Evolutionary conservation across 2,113 vertebrate species (phyloP).

Genomic region (Prochilodus magdalenae): DNA sequence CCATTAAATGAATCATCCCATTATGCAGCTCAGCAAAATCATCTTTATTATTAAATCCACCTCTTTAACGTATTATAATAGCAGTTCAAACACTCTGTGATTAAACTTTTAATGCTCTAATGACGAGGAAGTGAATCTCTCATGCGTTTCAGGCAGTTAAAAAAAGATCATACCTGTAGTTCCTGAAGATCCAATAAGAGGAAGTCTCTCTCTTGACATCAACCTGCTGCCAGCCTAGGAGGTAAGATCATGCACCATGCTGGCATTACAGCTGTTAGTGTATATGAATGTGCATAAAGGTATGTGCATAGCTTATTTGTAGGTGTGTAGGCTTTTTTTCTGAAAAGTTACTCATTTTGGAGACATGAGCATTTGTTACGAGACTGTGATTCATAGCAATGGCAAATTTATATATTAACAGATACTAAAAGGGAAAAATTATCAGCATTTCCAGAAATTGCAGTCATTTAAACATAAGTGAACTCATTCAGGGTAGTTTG

Average conservation of each 20-base stretch:
- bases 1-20: not conserved
- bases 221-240: slow-evolving; percentile 28
- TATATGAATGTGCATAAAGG: slow-evolving; percentile 2
- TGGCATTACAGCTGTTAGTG: not conserved
- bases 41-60: not conserved
- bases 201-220: slow-evolving; percentile 69
- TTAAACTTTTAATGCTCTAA: too few relatives aligned
- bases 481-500: too few relatives aligned
- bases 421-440: too few relatives aligned
- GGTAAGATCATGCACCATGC: slow-evolving; percentile 14
- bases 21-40: not conserved
- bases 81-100: not conserved
- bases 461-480: too few relatives aligned
- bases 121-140: too few relatives aligned
- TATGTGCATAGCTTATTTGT: not conserved
- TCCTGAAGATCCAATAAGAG: slow-evolving; percentile 66
- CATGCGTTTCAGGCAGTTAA: not conserved
- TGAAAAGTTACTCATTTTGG: too few relatives aligned
- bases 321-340: not conserved
- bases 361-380: too few relatives aligned
- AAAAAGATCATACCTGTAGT: slow-evolving; percentile 63
- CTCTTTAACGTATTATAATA: not conserved
- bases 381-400: too few relatives aligned
- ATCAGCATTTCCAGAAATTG: too few relatives aligned
- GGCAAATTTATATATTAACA: too few relatives aligned